These are phyloP conservation scores for Pterostichus niger DNA, from an alignment of 2,888 invertebrate genomes.

Conservation along the genomic window DNA sequence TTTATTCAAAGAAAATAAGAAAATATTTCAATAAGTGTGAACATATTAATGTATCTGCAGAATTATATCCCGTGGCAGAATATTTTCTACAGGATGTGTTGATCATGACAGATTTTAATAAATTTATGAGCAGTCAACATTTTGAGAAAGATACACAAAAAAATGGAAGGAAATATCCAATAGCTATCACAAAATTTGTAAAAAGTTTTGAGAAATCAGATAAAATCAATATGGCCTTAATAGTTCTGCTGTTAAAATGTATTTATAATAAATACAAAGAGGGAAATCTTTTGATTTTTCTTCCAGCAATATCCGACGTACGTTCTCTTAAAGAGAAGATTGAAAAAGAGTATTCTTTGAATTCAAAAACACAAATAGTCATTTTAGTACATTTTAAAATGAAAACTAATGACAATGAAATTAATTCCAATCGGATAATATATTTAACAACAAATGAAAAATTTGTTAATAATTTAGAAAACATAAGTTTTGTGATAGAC, in stretches of 20 bases:
- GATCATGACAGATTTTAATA: conserved; percentile 73
- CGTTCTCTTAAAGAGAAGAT: not conserved
- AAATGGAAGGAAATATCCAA: not conserved
- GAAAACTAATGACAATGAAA: too few relatives aligned
- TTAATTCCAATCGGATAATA: conserved; percentile 11
- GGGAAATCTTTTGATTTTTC: conserved; percentile 90
- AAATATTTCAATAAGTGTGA: conserved; percentile 85
- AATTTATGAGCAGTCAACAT: not conserved
- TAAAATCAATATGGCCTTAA: conserved; percentile 82
- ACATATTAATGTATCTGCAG: conserved; percentile 87
- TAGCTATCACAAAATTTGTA: not conserved
- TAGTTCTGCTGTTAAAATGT: conserved; percentile 81
- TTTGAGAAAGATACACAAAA: not conserved
- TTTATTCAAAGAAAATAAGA: conserved; percentile 88
- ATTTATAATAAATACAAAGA: conserved; percentile 81
- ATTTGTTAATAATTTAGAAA: conserved; percentile 73
- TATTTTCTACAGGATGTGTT: conserved; percentile 87
- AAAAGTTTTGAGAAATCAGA: conserved; percentile 78
- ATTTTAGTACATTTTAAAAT: not conserved
- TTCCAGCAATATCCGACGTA: conserved; percentile 85
- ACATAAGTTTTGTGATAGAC: conserved; percentile 92
- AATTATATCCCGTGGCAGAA: conserved; percentile 88
- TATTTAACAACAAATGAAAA: conserved; percentile 9
- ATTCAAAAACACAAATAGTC: conserved; percentile 5
- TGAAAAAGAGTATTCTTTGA: not conserved